These are phyloP conservation scores for Morinoia aosen DNA, from an alignment of 2,888 invertebrate species.

Conservation along the genomic window DNA sequence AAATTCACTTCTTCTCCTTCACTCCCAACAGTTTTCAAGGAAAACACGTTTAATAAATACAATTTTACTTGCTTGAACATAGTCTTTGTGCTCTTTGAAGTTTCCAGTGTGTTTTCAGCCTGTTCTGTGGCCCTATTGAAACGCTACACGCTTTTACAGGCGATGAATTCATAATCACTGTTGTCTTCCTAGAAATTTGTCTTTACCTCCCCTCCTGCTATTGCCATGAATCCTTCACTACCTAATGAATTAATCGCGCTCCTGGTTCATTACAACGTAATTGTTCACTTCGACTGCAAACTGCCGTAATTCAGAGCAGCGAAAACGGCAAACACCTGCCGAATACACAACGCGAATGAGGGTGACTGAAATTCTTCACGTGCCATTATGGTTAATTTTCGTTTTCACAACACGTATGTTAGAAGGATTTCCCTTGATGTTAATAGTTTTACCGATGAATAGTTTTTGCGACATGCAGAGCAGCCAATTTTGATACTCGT, in stretches of 20 bases:
- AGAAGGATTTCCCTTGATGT: not conserved
- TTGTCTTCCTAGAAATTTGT: not conserved
- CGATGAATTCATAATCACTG: not conserved
- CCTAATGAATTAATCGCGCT: not conserved
- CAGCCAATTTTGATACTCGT: too few species aligned
- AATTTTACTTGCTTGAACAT: too few species aligned
- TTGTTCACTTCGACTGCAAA: not conserved
- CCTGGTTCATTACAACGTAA: not conserved
- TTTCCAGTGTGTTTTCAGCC: not conserved
- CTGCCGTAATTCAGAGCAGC: not conserved
- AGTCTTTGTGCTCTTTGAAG: too few species aligned
- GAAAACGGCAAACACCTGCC: not conserved
- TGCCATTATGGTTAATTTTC: not conserved
- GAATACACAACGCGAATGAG: not conserved
- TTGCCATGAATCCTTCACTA: not conserved
- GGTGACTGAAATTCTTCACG: not conserved
- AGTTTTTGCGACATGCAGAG: too few species aligned
- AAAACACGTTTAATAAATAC: too few species aligned
- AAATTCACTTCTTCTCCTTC: too few species aligned
- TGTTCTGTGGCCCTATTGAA: not conserved
- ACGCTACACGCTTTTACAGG: not conserved
- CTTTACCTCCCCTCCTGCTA: not conserved
- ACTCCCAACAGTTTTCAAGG: too few species aligned
- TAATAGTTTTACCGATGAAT: not conserved
- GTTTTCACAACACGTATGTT: not conserved